Conservation (phyloP, 2,797 vertebrate genomes). For the Cryptoblepharus egeriae region DNA sequence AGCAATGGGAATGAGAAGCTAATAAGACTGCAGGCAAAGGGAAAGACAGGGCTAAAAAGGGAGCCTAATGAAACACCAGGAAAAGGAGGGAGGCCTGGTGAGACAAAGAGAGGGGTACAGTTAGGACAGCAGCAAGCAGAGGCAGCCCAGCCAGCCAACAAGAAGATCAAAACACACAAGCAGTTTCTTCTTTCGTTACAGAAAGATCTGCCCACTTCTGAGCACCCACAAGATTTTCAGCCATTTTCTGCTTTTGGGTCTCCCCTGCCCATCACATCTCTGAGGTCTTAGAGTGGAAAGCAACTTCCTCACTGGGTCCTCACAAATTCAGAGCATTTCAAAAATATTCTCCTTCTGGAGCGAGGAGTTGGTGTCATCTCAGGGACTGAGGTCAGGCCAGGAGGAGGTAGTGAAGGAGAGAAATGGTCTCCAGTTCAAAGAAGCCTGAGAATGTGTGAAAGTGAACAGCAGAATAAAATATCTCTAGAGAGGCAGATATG, state of each 20-base stretch:
- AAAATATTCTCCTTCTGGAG: background rate
- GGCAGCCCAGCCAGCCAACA: background rate
- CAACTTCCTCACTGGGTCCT: background rate
- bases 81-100: slow-evolving; percentile 11
- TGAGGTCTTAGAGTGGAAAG: background rate
- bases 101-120: slow-evolving; percentile 26
- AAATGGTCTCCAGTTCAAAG: background rate
- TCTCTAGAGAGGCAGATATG: background rate
- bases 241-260: background rate
- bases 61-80: slow-evolving; percentile 33
- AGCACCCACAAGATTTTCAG: background rate
- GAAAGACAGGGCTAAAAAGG: slow-evolving; percentile 1
- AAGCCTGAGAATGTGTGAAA: background rate
- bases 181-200: background rate
- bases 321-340: background rate
- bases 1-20: background rate
- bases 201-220: background rate
- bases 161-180: background rate
- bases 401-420: background rate
- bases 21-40: background rate
- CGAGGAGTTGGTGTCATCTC: background rate
- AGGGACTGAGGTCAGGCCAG: background rate
- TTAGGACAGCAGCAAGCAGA: slow-evolving; percentile 24
- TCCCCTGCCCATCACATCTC: background rate
- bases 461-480: background rate